Conservation (phyloP, 2,113 vertebrate species). For the Mus spicilegus region DNA sequence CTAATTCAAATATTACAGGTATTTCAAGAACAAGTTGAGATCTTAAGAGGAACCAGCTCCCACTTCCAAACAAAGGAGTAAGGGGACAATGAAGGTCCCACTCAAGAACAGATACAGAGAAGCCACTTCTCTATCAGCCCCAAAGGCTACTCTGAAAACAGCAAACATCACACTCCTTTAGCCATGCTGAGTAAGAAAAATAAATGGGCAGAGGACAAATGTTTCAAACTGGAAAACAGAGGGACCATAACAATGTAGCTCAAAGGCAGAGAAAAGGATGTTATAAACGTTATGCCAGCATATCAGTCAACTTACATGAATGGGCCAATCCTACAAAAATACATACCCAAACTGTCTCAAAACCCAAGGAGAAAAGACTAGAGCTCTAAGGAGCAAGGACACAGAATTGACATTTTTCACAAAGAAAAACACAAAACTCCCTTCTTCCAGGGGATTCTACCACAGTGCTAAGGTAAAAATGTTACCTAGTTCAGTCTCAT, state of each 20-base stretch:
- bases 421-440: background rate
- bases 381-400: background rate
- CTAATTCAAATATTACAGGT: background rate
- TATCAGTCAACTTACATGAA: background rate
- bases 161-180: background rate
- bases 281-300: background rate
- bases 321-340: background rate
- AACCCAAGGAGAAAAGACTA: background rate
- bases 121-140: background rate
- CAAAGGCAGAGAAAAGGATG: background rate
- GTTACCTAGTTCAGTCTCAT: background rate
- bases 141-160: background rate
- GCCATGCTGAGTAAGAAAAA: background rate
- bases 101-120: background rate
- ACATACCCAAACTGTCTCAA: background rate
- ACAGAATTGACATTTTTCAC: background rate
- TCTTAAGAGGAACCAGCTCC: background rate
- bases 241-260: background rate
- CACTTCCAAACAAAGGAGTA: background rate
- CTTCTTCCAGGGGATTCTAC: background rate
- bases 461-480: background rate
- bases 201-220: background rate
- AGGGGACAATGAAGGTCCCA: background rate
- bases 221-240: background rate
- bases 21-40: background rate